phyloP scores from a whole-genome alignment of 2,888 invertebrate genomes.

The Phragmatobia fuliginosa region DNA sequence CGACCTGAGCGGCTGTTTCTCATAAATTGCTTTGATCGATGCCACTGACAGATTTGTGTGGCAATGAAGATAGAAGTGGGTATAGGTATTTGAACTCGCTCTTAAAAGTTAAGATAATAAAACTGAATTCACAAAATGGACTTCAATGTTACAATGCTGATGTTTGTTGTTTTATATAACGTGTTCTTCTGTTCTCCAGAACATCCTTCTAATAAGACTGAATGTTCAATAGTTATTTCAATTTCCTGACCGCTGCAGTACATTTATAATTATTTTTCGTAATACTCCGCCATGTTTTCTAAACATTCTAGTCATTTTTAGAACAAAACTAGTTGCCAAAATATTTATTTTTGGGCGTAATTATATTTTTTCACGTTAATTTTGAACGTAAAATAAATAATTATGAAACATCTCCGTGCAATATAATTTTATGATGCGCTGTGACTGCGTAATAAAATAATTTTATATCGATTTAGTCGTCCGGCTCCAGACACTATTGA shows the following conservation, averaged over 20 bases:
- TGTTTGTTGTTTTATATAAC: neutral
- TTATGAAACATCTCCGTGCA: too few species aligned
- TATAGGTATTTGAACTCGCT: constrained; percentile 20
- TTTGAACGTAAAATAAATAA: too few species aligned
- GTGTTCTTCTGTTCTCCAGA: neutral
- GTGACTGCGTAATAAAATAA: constrained; percentile 11
- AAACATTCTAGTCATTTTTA: neutral
- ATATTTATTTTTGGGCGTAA: neutral
- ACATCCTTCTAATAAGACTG: neutral
- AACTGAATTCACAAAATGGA: neutral
- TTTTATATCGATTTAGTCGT: constrained; percentile 23
- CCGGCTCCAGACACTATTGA: constrained; percentile 18
- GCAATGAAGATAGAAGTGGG: constrained; percentile 25
- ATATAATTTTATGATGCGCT: constrained; percentile 6
- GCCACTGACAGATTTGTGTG: constrained; percentile 35
- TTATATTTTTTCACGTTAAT: neutral
- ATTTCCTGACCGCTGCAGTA: neutral
- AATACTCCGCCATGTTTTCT: neutral
- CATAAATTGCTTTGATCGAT: constrained; percentile 39
- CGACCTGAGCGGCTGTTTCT: constrained; percentile 33
- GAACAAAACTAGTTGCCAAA: neutral
- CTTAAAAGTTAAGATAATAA: constrained; percentile 25
- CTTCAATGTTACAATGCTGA: neutral
- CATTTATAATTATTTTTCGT: neutral
- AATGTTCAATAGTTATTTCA: neutral